Percentiles rank a stretch among this genome's conserved stretches.
Evolutionary conservation across 2,113 vertebrate species (phyloP).

Genomic region (Butorides virescens): DNA sequence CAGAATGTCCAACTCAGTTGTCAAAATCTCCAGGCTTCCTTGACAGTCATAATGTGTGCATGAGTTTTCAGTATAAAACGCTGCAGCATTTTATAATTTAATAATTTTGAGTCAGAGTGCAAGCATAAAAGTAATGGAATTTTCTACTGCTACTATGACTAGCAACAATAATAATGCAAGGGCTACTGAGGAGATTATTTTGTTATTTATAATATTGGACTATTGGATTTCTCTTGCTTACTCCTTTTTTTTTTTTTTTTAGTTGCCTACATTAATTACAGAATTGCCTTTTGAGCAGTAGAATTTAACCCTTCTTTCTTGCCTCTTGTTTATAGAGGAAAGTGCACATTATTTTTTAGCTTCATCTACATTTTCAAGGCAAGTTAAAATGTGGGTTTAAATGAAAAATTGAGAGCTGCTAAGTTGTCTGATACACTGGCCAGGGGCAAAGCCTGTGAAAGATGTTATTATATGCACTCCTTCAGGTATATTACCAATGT

Average conservation of each 20-base stretch:
- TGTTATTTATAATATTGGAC: not conserved
- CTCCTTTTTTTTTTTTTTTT: not conserved
- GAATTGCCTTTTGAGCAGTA: not conserved
- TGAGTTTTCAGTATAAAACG: not conserved
- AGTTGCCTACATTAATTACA: not conserved
- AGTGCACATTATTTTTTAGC: not conserved
- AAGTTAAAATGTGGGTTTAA: not conserved
- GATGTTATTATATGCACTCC: not conserved
- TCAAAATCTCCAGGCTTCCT: not conserved
- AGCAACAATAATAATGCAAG: not conserved
- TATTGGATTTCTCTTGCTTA: not conserved
- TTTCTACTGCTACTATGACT: not conserved
- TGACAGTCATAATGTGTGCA: accelerated
- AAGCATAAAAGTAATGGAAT: not conserved
- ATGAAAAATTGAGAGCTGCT: not conserved
- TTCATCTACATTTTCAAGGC: not conserved
- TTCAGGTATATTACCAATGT: not conserved
- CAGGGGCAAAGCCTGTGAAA: not conserved
- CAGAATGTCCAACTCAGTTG: not conserved
- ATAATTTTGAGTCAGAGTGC: not conserved
- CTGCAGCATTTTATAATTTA: not conserved
- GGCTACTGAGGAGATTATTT: not conserved
- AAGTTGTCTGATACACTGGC: not conserved
- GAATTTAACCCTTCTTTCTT: not conserved
- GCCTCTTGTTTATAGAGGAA: not conserved